Conservation (phyloP, 2,888 invertebrate species). For the Troides oblongomaculatus region DNA sequence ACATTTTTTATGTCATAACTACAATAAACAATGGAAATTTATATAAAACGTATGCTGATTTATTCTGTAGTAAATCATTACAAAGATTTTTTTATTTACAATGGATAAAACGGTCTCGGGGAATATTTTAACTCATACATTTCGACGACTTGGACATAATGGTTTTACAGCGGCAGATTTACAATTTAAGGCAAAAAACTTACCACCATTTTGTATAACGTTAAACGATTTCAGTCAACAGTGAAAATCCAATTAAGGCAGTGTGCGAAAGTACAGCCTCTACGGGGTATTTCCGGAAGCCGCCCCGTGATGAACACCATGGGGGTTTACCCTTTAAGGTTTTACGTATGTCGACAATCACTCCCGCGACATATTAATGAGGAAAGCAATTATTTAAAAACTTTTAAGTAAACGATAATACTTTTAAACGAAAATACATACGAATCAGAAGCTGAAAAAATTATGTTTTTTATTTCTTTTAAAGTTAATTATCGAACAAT, state of each 20-base stretch:
- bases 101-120: too few relatives aligned
- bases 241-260: not conserved
- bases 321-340: not conserved
- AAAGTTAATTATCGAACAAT: too few relatives aligned
- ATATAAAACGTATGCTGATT: slow-evolving; percentile 18
- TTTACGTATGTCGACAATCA: not conserved
- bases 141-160: too few relatives aligned
- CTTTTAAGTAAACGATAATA: not conserved
- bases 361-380: not conserved
- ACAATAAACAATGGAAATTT: slow-evolving; percentile 41
- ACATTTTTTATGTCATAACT: slow-evolving; percentile 39
- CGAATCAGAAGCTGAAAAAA: too few relatives aligned
- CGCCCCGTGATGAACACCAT: not conserved
- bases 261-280: not conserved
- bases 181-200: too few relatives aligned
- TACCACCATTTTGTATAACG: too few relatives aligned
- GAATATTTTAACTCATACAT: too few relatives aligned
- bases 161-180: too few relatives aligned
- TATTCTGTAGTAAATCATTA: not conserved
- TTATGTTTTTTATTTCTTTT: too few relatives aligned
- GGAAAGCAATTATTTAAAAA: not conserved
- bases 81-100: not conserved
- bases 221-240: not conserved
- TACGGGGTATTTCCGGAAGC: not conserved
- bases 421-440: too few relatives aligned